Percentiles rank a stretch among this genome's conserved stretches.
Evolutionary conservation across 2,888 invertebrate genomes (phyloP).

Genomic region (Endomychus coccineus): DNA sequence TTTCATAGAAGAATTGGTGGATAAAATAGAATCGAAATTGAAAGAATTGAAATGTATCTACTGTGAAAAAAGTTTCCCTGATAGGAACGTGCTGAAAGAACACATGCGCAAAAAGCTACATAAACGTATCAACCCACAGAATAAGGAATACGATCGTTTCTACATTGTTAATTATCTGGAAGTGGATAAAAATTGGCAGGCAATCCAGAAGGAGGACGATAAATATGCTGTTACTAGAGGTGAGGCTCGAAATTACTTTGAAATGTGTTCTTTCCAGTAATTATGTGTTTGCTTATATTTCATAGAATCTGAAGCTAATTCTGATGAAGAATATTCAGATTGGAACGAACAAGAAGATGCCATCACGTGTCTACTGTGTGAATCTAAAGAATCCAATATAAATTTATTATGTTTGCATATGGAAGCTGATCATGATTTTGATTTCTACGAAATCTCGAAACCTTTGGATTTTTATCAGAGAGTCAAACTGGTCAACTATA

Average conservation of each 20-base stretch:
- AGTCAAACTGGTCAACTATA: constrained; percentile 84
- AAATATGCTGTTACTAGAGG: constrained; percentile 32
- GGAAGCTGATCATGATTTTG: constrained; percentile 65
- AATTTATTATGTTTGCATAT: constrained; percentile 65
- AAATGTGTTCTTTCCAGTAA: constrained; percentile 31
- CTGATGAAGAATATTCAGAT: constrained; percentile 64
- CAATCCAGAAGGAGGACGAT: constrained; percentile 37
- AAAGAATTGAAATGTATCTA: constrained; percentile 78
- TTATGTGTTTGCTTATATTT: constrained; percentile 8
- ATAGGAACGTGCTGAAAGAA: constrained; percentile 79
- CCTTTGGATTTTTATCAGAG: constrained; percentile 69
- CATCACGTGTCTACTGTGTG: constrained; percentile 78
- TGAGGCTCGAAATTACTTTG: no score
- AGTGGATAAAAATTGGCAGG: constrained; percentile 42
- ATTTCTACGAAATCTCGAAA: constrained; percentile 57
- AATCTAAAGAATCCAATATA: constrained; percentile 56
- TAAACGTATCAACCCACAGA: constrained; percentile 84
- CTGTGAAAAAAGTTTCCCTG: constrained; percentile 88
- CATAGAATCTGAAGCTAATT: constrained; percentile 47
- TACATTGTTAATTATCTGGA: constrained; percentile 55
- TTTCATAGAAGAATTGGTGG: constrained; percentile 76
- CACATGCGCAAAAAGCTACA: constrained; percentile 98
- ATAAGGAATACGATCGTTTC: constrained; percentile 81
- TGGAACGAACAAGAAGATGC: constrained; percentile 66
- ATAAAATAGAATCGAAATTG: constrained; percentile 69